Conservation (phyloP, 2,113 vertebrate genomes). For the Cyphomyrus plagiostoma region DNA sequence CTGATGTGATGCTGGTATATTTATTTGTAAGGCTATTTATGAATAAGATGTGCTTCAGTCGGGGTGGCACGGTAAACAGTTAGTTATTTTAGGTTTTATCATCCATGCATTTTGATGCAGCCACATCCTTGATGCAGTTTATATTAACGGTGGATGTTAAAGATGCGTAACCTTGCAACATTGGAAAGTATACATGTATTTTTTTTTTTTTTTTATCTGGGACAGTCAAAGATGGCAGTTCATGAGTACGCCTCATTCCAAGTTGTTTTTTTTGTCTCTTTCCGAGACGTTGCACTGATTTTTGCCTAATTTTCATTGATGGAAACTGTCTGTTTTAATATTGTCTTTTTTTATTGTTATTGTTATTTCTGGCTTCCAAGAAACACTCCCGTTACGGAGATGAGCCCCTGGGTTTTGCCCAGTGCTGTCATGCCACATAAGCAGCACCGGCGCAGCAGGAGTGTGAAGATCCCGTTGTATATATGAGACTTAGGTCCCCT, state of each 20-base stretch:
- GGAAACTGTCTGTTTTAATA: conserved; percentile 12
- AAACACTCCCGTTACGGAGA: conserved; percentile 67
- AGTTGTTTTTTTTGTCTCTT: conserved; percentile 27
- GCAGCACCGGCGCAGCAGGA: conserved; percentile 52
- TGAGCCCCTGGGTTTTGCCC: conserved; percentile 46
- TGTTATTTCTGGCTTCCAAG: conserved; percentile 52
- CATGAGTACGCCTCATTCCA: conserved; percentile 47
- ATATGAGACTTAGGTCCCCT: conserved; percentile 70
- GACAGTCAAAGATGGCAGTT: conserved; percentile 25
- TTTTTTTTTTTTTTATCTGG: background rate
- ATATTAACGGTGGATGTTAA: background rate
- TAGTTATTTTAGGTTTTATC: conserved; percentile 43
- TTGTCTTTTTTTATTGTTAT: conserved; percentile 46
- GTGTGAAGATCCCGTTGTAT: conserved; percentile 89
- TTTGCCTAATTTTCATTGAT: background rate
- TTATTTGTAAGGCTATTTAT: conserved; percentile 23
- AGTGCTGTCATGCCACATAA: conserved; percentile 31
- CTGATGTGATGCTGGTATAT: conserved; percentile 13
- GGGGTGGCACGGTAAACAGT: conserved; percentile 28
- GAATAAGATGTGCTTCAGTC: conserved; percentile 1
- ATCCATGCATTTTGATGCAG: background rate
- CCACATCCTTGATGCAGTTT: background rate
- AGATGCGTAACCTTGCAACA: background rate
- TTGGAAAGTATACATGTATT: background rate
- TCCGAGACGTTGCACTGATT: conserved; percentile 78